Evolutionary conservation across 1,140 invertebrate species (phyloP).

Genomic region (Spodoptera frugiperda): DNA sequence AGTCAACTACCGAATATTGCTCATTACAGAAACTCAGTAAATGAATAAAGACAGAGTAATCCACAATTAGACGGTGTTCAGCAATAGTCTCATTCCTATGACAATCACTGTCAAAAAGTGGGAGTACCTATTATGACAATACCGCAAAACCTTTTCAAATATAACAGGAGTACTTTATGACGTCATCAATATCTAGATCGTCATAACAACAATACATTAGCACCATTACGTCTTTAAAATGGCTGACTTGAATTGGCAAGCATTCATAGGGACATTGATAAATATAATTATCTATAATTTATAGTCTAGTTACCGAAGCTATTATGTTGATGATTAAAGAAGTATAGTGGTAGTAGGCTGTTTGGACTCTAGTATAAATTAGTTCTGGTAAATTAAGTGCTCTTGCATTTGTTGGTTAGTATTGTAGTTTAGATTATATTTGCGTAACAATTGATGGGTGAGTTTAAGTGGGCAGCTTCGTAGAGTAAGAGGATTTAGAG

Average conservation of each 20-base stretch:
- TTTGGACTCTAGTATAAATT: slow-evolving; percentile 27
- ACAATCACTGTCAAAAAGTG: too few relatives aligned
- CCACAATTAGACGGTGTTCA: too few relatives aligned
- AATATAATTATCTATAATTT: slow-evolving; percentile 46
- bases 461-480: too few relatives aligned
- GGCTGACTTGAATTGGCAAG: slow-evolving; percentile 6
- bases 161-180: too few relatives aligned
- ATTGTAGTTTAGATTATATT: slow-evolving; percentile 11
- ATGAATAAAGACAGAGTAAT: too few relatives aligned
- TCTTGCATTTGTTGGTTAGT: background rate
- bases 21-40: too few relatives aligned
- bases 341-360: slow-evolving; percentile 45
- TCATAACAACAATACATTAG: slow-evolving; percentile 12
- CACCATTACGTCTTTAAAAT: slow-evolving; percentile 24
- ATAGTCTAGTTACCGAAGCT: slow-evolving; percentile 54
- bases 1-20: too few relatives aligned
- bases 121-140: too few relatives aligned
- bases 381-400: background rate
- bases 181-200: too few relatives aligned
- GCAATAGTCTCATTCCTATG: too few relatives aligned
- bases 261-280: background rate
- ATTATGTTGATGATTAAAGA: slow-evolving; percentile 56
- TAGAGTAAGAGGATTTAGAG: too few relatives aligned
- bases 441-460: background rate
- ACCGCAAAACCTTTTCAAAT: too few relatives aligned